These are phyloP conservation scores for Podarcis raffonei DNA, from an alignment of 2,113 vertebrate species.

Conservation along the genomic window DNA sequence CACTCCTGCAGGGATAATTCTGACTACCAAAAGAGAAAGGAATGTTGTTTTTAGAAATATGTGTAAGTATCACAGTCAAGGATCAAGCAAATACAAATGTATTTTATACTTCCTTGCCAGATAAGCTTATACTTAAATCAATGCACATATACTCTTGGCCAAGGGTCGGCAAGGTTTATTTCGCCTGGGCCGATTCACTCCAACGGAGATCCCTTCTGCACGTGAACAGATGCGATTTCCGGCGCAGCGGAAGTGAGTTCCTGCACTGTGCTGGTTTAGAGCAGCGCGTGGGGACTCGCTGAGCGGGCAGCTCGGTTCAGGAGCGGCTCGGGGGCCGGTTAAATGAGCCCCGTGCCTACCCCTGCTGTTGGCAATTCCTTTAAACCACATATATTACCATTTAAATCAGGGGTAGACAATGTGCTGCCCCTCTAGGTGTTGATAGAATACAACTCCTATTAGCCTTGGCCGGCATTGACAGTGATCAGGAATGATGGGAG, in stretches of 20 bases:
- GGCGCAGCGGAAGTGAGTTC: too few species aligned
- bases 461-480: too few species aligned
- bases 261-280: too few species aligned
- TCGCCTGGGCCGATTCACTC: too few species aligned
- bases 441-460: neutral
- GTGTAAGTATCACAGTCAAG: neutral
- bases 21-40: neutral
- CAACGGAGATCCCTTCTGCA: too few species aligned
- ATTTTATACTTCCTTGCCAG: neutral
- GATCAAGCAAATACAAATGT: neutral
- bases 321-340: too few species aligned
- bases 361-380: neutral
- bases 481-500: too few species aligned
- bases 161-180: too few species aligned
- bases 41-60: neutral
- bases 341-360: too few species aligned
- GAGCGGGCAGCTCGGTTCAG: too few species aligned
- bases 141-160: neutral
- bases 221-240: too few species aligned
- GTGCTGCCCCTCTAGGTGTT: neutral
- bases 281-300: too few species aligned
- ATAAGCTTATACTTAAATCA: neutral
- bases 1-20: fast-evolving
- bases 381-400: neutral
- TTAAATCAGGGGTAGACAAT: neutral